Conservation (phyloP, 1,140 invertebrate genomes). For the Hermatobates lingyangjiaoensis region DNA sequence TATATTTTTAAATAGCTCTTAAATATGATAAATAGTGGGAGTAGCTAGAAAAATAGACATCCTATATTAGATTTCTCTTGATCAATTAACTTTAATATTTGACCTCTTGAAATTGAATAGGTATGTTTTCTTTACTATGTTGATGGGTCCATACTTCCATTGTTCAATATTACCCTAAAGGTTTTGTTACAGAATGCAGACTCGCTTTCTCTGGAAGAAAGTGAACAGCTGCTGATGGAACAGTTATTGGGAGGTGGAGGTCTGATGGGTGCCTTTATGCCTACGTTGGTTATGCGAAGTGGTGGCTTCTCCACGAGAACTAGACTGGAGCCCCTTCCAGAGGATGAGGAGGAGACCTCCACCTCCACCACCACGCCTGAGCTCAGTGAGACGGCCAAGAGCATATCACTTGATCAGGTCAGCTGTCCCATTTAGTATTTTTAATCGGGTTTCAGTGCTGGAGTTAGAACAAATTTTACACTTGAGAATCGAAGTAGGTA, state of each 20-base stretch:
- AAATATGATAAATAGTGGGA: too few relatives aligned
- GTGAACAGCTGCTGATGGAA: not conserved
- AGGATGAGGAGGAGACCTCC: conserved; percentile 16
- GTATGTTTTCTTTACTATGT: too few relatives aligned
- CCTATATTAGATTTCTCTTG: too few relatives aligned
- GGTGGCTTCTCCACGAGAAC: conserved; percentile 12
- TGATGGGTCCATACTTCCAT: too few relatives aligned
- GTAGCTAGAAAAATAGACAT: too few relatives aligned
- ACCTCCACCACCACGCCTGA: conserved; percentile 13
- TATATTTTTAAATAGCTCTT: too few relatives aligned
- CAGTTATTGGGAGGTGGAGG: not conserved
- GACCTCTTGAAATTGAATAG: too few relatives aligned
- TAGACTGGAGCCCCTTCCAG: conserved; percentile 15
- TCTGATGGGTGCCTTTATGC: not conserved
- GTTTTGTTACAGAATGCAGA: too few relatives aligned
- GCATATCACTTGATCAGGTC: conserved; percentile 16
- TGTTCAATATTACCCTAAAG: too few relatives aligned
- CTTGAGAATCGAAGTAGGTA: too few relatives aligned
- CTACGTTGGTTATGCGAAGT: not conserved
- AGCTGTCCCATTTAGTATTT: too few relatives aligned
- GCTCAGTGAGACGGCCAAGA: conserved; percentile 14
- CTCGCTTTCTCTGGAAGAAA: not conserved
- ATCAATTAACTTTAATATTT: too few relatives aligned
- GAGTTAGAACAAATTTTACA: not conserved
- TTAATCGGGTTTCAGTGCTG: not conserved